A percentile compares a stretch with the other conserved stretches of the same genome.
Conservation (phyloP, 2,888 invertebrate species). For the Ypsolopha sequella region DNA sequence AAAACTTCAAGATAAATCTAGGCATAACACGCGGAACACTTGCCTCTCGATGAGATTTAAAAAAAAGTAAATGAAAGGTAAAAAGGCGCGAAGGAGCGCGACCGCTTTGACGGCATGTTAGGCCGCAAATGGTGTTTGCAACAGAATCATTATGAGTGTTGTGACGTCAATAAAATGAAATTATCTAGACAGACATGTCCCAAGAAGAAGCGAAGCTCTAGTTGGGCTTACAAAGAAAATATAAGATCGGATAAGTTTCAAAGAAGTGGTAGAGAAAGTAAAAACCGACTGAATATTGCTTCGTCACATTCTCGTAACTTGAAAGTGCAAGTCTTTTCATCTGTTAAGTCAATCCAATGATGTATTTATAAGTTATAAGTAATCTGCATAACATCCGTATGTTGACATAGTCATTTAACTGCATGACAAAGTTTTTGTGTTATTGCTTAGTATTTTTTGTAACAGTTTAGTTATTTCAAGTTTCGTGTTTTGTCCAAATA, state of each 20-base stretch:
- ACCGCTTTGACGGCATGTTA: slow-evolving; percentile 45
- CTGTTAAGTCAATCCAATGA: neutral
- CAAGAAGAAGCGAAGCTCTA: slow-evolving; percentile 29
- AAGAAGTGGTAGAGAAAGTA: slow-evolving; percentile 18
- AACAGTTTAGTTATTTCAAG: no score
- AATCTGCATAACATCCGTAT: neutral
- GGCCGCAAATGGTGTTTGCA: slow-evolving; percentile 42
- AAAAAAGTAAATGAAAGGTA: neutral
- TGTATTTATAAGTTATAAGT: neutral
- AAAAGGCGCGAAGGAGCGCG: slow-evolving; percentile 21
- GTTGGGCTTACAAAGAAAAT: slow-evolving; percentile 10
- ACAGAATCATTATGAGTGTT: slow-evolving; percentile 36
- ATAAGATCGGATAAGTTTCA: slow-evolving; percentile 23
- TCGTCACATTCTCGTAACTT: slow-evolving; percentile 33
- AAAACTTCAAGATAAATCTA: neutral
- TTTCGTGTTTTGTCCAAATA: no score
- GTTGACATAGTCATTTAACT: neutral
- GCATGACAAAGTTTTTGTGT: neutral
- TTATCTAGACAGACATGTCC: slow-evolving; percentile 5
- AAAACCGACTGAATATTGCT: slow-evolving; percentile 36
- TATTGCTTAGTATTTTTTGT: no score
- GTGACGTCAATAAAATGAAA: slow-evolving; percentile 6
- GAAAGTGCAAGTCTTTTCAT: slow-evolving; percentile 51
- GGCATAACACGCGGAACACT: neutral
- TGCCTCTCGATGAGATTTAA: neutral